phyloP scores from a whole-genome alignment of 2,113 vertebrate genomes.

The Nesospiza acunhae region DNA sequence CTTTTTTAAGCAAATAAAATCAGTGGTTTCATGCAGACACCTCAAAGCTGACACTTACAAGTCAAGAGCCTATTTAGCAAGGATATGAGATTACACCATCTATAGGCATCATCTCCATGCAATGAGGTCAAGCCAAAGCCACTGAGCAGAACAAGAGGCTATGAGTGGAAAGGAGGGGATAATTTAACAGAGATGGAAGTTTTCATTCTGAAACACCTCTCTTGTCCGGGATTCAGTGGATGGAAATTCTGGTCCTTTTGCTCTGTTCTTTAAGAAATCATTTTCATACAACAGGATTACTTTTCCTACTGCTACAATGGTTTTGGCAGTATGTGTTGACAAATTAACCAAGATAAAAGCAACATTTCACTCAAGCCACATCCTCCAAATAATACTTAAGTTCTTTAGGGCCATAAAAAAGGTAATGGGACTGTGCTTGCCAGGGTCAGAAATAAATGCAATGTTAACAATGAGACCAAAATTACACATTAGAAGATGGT shows the following conservation, averaged over 20 bases:
- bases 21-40: neutral
- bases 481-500: neutral
- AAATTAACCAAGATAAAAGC: neutral
- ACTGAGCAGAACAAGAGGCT: neutral
- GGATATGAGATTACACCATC: neutral
- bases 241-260: neutral
- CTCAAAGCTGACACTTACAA: neutral
- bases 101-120: neutral
- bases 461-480: neutral
- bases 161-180: neutral
- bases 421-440: neutral
- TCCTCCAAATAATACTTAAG: neutral
- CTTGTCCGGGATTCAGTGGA: neutral
- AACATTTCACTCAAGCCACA: neutral
- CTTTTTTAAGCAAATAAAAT: neutral
- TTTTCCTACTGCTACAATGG: neutral
- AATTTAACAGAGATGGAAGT: neutral
- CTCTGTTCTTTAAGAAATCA: neutral
- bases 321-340: neutral
- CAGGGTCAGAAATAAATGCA: neutral
- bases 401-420: neutral
- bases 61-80: neutral
- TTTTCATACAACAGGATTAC: neutral
- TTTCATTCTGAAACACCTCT: neutral
- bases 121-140: neutral